Conservation (phyloP, 2,888 invertebrate species). For the Drosophila nr. medialis region DNA sequence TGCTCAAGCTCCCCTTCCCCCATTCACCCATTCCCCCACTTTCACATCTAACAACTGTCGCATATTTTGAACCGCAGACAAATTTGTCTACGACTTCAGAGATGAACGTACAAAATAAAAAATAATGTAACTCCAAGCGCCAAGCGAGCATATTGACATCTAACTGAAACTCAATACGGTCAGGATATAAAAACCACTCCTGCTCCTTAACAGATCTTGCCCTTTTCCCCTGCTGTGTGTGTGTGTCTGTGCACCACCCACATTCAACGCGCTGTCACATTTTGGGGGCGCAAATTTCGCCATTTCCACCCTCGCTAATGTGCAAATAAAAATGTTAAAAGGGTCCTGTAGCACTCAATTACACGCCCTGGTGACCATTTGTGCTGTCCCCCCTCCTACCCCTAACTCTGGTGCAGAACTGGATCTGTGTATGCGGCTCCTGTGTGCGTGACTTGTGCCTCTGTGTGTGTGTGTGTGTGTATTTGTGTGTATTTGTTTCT, state of each 20-base stretch:
- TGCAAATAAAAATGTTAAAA: constrained; percentile 85
- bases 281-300: constrained; percentile 78
- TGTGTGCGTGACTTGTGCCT: constrained; percentile 69
- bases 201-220: neutral
- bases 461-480: constrained; percentile 31
- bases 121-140: constrained; percentile 7
- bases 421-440: constrained; percentile 24
- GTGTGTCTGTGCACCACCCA: constrained; percentile 55
- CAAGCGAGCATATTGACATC: constrained; percentile 68
- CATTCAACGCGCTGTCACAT: constrained; percentile 78
- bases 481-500: constrained; percentile 55
- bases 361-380: constrained; percentile 85
- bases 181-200: constrained; percentile 22
- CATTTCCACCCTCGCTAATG: constrained; percentile 85
- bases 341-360: constrained; percentile 85
- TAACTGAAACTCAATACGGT: constrained; percentile 67
- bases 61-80: constrained; percentile 77
- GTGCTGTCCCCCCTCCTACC: constrained; percentile 26
- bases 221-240: neutral
- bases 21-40: neutral
- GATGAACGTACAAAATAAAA: constrained; percentile 38
- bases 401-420: constrained; percentile 22
- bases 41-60: constrained; percentile 59
- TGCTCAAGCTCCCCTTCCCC: neutral
- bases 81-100: constrained; percentile 78